Conservation (phyloP, 2,888 invertebrate genomes). For the Dicycla oo region DNA sequence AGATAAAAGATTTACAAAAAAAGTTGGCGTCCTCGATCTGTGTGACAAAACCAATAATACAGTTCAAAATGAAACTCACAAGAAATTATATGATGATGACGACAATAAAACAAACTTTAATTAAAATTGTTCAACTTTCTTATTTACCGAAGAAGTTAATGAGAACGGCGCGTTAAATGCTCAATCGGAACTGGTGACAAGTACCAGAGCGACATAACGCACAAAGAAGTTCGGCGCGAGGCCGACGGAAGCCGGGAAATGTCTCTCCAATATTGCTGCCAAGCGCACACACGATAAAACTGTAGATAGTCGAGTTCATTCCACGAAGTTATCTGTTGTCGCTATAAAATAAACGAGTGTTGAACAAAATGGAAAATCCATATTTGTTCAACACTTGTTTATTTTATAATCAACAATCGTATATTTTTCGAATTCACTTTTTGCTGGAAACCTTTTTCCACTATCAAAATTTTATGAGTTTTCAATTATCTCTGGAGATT, state of each 20-base stretch:
- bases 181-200: constrained; percentile 87
- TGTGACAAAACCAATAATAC: constrained; percentile 29
- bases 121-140: constrained; percentile 42
- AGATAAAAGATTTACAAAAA: constrained; percentile 28
- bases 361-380: constrained; percentile 19
- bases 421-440: constrained; percentile 27
- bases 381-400: no score
- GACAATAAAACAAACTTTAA: constrained; percentile 50
- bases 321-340: constrained; percentile 62
- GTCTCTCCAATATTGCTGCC: constrained; percentile 68
- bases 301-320: constrained; percentile 59
- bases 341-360: constrained; percentile 34
- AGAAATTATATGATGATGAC: constrained; percentile 35
- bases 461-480: constrained; percentile 5
- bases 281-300: constrained; percentile 56
- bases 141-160: constrained; percentile 54
- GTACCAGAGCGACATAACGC: constrained; percentile 83
- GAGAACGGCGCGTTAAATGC: constrained; percentile 73
- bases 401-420: no score
- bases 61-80: constrained; percentile 1
- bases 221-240: constrained; percentile 74
- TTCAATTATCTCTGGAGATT: constrained; percentile 17
- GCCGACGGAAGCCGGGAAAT: constrained; percentile 75
- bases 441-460: constrained; percentile 1
- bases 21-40: constrained; percentile 14